Evolutionary conservation across 1,140 invertebrate species (phyloP).

Genomic region (Apolygus lucorum): DNA sequence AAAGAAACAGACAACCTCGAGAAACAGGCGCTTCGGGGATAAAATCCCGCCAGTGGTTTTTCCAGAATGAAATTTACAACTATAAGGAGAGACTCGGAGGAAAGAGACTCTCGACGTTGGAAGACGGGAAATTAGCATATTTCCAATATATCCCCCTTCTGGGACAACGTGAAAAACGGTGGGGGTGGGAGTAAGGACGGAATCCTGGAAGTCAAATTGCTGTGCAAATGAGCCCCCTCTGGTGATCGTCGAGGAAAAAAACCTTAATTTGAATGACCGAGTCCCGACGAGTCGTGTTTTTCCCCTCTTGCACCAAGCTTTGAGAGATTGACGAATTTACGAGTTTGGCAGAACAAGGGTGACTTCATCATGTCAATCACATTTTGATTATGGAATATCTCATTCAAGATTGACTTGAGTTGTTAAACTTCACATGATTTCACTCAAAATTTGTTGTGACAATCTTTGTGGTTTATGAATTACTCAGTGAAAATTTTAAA

Average conservation of each 20-base stretch:
- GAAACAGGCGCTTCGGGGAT: no score
- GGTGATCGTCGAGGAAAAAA: not conserved
- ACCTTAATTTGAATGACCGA: not conserved
- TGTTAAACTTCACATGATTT: not conserved
- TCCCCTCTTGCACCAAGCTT: no score
- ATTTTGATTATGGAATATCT: not conserved
- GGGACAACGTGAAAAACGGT: no score
- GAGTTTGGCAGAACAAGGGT: not conserved
- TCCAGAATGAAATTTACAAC: not conserved
- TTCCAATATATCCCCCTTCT: not conserved
- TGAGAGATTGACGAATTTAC: not conserved
- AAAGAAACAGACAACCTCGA: no score
- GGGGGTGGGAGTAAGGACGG: not conserved
- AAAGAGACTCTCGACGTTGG: not conserved
- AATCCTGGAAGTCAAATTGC: not conserved
- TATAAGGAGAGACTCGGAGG: not conserved
- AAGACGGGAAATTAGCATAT: not conserved
- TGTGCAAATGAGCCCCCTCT: not conserved
- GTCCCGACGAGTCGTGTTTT: not conserved
- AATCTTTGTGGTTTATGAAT: no score
- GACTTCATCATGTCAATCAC: not conserved
- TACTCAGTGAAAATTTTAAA: no score
- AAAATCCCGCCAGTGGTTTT: no score
- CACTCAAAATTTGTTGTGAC: no score
- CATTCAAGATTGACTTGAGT: not conserved